Evolutionary conservation across 1,140 invertebrate species (phyloP), one percentile per base, ranked within the genome.

Genomic region (Mamestra configurata): DNA sequence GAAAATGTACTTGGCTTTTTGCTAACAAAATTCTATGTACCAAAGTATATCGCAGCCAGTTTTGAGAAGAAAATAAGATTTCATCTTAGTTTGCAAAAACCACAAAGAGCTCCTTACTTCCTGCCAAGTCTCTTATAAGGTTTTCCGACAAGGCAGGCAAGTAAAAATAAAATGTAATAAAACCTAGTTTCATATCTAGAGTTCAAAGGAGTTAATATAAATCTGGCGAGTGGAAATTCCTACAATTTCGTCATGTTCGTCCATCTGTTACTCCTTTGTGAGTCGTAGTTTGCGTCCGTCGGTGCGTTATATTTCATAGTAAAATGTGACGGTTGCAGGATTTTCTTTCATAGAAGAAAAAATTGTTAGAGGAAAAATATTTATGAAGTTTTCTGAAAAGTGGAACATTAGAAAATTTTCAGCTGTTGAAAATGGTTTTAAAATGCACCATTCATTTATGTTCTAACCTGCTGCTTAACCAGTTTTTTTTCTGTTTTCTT

Each of bases 151-250:
- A 68, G 40, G 18, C 20, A 13, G 35, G 10, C 13, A 22, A 22
- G 61, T 8, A 75, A 24, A 75, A 59, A 59, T 75, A 27, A 31
- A 59, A 22, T 51, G 51, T 55, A 75, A 75, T 75, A 75, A 75
- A 59, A 75, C 24, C 49, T 72, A 55, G 71, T 75, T 20, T 46
- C 71, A 43, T 75, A 59, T 59, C 71, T 59, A 59, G 51, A 59
- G 71, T 75, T 75, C 35, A 57, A 75, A 75, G 55, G 51, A 51
- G 35, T 75, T 75, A 55, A 40, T 75, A 75, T 75, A 75, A 75
- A 75, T 73, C 31, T 59, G 40, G 66, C 15, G 53, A 43, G 70
- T 55, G 31, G 70, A 37, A 70, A 40, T 59, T 59, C 15, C 59
- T 59, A 59, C 53, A 75, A 75, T 75, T 59, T 59, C 71, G 20